Conservation (phyloP, 53 echinoderm and acorn worm genomes). For the Luidia sarsii region DNA sequence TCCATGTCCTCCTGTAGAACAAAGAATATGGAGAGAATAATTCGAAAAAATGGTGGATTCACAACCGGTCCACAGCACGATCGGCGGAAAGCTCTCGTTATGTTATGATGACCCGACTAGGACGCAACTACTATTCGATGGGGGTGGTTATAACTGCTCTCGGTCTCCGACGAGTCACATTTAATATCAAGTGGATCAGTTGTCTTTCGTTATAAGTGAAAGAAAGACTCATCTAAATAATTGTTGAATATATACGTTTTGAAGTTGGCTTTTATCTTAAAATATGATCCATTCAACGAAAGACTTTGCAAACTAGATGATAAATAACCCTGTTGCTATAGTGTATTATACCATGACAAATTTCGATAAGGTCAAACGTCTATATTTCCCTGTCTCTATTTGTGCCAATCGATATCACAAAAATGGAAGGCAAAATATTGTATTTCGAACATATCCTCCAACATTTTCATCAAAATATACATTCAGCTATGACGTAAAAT, state of each 20-base stretch:
- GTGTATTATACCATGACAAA: neutral
- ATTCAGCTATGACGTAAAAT: too few species aligned
- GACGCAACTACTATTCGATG: slow-evolving; percentile 3
- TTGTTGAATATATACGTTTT: too few species aligned
- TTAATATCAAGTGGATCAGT: too few species aligned
- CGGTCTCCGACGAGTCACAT: too few species aligned
- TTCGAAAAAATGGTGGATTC: neutral
- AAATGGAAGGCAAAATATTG: neutral
- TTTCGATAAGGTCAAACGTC: slow-evolving; percentile 31
- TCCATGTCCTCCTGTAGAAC: neutral
- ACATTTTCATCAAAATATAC: too few species aligned
- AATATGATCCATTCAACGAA: too few species aligned
- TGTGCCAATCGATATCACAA: slow-evolving; percentile 8
- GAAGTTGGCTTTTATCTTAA: too few species aligned
- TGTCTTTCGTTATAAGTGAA: too few species aligned
- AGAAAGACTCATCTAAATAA: too few species aligned
- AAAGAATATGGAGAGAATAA: slow-evolving; percentile 1
- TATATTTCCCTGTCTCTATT: slow-evolving; percentile 8
- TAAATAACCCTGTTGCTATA: too few species aligned
- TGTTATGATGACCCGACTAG: slow-evolving; percentile 23
- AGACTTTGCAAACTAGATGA: too few species aligned
- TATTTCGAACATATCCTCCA: neutral
- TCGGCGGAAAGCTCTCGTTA: slow-evolving; percentile 27
- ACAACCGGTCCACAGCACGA: neutral
- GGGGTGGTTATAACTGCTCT: neutral